These are phyloP conservation scores for Epinephelus moara DNA, from an alignment of 2,113 vertebrate genomes.

Conservation along the genomic window DNA sequence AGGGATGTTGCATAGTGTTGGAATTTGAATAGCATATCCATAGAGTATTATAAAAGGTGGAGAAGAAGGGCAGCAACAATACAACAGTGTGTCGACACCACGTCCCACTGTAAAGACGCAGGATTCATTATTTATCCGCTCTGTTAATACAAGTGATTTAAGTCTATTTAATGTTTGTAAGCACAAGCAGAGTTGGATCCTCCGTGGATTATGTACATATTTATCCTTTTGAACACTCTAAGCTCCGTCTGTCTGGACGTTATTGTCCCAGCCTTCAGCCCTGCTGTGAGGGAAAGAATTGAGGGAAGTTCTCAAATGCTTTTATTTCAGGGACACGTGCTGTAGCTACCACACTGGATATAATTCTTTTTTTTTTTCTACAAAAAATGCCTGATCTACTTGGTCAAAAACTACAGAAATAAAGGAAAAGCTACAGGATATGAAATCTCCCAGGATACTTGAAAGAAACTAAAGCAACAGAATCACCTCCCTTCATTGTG, in stretches of 20 bases:
- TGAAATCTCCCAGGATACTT: conserved; percentile 47
- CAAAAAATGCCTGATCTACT: conserved; percentile 12
- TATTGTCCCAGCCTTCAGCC: conserved; percentile 69
- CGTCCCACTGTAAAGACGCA: not conserved
- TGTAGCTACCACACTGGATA: not conserved
- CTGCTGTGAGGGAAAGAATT: conserved; percentile 79
- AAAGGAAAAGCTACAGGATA: conserved; percentile 12
- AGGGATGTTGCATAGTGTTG: not conserved
- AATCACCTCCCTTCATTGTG: conserved; percentile 62
- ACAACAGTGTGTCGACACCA: not conserved
- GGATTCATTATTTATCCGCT: conserved; percentile 11
- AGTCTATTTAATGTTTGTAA: conserved; percentile 4
- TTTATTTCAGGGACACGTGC: conserved; percentile 54
- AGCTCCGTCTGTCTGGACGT: conserved; percentile 20
- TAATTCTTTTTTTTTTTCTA: not conserved
- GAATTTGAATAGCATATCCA: not conserved
- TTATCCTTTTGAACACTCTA: conserved; percentile 21
- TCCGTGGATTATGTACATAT: conserved; percentile 18
- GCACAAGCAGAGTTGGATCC: conserved; percentile 22
- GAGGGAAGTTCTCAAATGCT: conserved; percentile 74
- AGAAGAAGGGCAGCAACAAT: not conserved
- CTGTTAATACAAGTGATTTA: conserved; percentile 20
- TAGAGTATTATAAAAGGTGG: not conserved
- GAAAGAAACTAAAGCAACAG: conserved; percentile 36
- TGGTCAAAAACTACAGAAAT: not conserved